phyloP scores from a whole-genome alignment of 1,140 invertebrate species.

The Ooceraea biroi region DNA sequence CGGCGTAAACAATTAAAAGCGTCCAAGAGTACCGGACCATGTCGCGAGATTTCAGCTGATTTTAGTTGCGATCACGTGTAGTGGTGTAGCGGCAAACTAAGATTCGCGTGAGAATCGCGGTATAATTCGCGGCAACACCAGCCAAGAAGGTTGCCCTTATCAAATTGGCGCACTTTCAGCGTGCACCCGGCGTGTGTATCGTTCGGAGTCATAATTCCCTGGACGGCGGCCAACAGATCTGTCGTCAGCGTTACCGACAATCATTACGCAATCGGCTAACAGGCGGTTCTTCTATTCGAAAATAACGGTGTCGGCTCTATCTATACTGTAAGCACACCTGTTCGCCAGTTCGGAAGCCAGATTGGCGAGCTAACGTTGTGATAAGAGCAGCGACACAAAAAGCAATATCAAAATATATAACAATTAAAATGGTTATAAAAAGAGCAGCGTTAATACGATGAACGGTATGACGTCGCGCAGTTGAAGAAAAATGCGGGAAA shows the following conservation, averaged over 20 bases:
- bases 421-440: neutral
- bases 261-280: conserved; percentile 62
- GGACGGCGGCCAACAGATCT: conserved; percentile 61
- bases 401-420: neutral
- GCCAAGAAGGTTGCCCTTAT: conserved; percentile 57
- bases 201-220: conserved; percentile 37
- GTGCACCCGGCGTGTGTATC: conserved; percentile 42
- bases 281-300: conserved; percentile 63
- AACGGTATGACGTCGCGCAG: too few relatives aligned
- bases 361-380: neutral
- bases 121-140: conserved; percentile 27
- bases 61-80: conserved; percentile 20
- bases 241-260: conserved; percentile 56
- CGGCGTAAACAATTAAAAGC: neutral
- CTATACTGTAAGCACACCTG: conserved; percentile 64
- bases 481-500: neutral
- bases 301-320: conserved; percentile 58
- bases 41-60: conserved; percentile 27
- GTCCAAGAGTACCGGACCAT: conserved; percentile 4
- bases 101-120: neutral
- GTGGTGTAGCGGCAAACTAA: conserved; percentile 1
- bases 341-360: conserved; percentile 14
- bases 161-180: conserved; percentile 67
- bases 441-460: neutral
- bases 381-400: neutral